Base-by-base conservation (phyloP, 2,888 invertebrate species). In the Ophion slaviceki region DNA sequence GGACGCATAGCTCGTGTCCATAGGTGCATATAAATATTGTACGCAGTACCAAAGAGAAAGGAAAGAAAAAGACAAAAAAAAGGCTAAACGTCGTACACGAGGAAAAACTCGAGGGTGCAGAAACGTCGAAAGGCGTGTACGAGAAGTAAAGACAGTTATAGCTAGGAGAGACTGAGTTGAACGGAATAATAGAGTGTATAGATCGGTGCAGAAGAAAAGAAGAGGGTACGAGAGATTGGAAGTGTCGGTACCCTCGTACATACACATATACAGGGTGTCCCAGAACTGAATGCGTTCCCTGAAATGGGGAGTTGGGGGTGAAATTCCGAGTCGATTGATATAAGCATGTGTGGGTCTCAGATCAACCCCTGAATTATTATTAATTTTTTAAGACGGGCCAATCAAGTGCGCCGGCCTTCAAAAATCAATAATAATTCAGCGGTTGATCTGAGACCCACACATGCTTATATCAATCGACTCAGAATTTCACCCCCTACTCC, bases 71-170 rank as follows among this genome's bases (percentile, higher is more conserved):
- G 8, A 59, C 8, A 24, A 17, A 36, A 28, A 17, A 20, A 59
- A 11, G 0, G 14, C 47, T 45, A 47, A 62, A 75, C 14, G 59
- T 57, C 32, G 59, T 36, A 2, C 20, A 71, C 61, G 61, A 61
- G 64, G 72, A 53, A 53, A 82, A 78, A 53, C 59, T 68, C 47
- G 36, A 66, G 82, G 36, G 45, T 62, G 74, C 20, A 74, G 78
- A 82, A 78, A 85, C 68, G 78, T 68, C 62, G 78, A 82, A 82
- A 74, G 64, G 62, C 76, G 77, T 76, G 71, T 64, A 57, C 77
- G n/a, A 62, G 74, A 45, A 40, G 76, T 53, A 82, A 75, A 80
- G 70, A 79, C 53, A 57, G 80, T 84, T 84, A 80, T 76, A 78
- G 64, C 67, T 32, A 72, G 68, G 40, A 62, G 76, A 84, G 57